These are phyloP conservation scores for Scolanthus callimorphus DNA, from an alignment of 92 coral and sea anemone genomes.

Conservation along the genomic window DNA sequence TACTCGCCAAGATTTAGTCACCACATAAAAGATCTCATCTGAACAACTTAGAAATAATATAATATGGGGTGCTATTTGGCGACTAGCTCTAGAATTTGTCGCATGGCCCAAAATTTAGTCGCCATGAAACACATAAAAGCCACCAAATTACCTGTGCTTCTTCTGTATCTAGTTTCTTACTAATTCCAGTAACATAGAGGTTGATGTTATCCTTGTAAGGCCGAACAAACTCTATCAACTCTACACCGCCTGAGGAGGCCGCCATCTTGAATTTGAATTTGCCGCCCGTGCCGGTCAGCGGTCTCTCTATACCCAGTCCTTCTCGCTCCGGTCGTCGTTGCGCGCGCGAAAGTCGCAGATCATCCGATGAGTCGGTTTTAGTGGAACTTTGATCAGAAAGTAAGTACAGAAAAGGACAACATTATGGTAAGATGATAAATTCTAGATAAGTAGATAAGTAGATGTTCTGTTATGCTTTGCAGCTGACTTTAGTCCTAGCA, in stretches of 20 bases:
- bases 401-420: too few relatives aligned
- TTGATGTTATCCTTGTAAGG: conserved; percentile 59
- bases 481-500: too few relatives aligned
- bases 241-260: conserved; percentile 39
- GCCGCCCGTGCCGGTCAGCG: conserved; percentile 28
- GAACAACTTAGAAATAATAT: too few relatives aligned
- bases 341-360: too few relatives aligned
- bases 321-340: too few relatives aligned
- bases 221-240: conserved; percentile 75
- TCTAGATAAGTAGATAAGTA: too few relatives aligned
- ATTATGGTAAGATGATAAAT: too few relatives aligned
- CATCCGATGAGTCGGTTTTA: background rate
- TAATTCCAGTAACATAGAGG: conserved; percentile 71
- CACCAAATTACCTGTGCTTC: conserved; percentile 60
- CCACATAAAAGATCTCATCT: too few relatives aligned
- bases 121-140: background rate
- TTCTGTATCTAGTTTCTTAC: conserved; percentile 40
- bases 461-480: too few relatives aligned
- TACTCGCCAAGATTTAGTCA: too few relatives aligned
- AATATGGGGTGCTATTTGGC: too few relatives aligned
- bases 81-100: too few relatives aligned
- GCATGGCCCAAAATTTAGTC: background rate
- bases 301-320: background rate
- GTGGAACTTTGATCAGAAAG: background rate
- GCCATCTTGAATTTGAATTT: conserved; percentile 46